Evolutionary conservation across 2,888 invertebrate species (phyloP), one percentile per base, ranked within the genome.

Genomic region (Caenorhabditis sp.): DNA sequence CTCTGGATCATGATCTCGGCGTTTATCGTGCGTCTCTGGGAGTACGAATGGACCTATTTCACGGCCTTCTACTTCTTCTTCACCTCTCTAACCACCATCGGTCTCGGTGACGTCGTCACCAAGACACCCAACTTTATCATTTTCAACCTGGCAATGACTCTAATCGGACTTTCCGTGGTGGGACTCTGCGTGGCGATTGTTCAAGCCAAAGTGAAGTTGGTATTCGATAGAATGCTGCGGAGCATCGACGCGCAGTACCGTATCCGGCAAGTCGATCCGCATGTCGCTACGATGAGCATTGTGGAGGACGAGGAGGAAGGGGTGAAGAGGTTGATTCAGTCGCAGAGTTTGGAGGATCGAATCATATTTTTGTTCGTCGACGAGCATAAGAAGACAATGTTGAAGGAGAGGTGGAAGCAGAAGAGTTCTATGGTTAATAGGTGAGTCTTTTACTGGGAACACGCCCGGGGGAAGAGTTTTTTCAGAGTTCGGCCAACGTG

Each of bases 51-150:
- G 88, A 83, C 87, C 0, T 88, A 88, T 64, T 88, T 88, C 80
- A 84, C 86, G 15, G 88, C 88, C 3, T 87, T 87, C 55, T 88
- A 88, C 68, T 88, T 87, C 71, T 88, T 88, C 82, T 88, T 88
- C 80, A 87, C 85, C 9, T 88, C 88, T 18, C 79, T 88, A 5
- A 88, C 88, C 9, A 88, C 88, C n/a, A 86, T 88, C 24, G 86
- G 88, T 11, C 74, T 88, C 3, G 88, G 88, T 22, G 88, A 88
- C 62, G 88, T 88, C n/a, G 88, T 88, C 22, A 85, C 88, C 2
- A 88, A 88, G 68, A 86, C 85, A 20, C 88, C 88, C 0, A 88
- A 88, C 62, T 88, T 88, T 64, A 88, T 88, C 53, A 85, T 88
- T 28, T 88, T 88, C 81, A 86, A 88, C 65, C 62, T 88, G 35